Base-by-base conservation (phyloP, 2,888 invertebrate genomes). In the Thymelicus acteon region DNA sequence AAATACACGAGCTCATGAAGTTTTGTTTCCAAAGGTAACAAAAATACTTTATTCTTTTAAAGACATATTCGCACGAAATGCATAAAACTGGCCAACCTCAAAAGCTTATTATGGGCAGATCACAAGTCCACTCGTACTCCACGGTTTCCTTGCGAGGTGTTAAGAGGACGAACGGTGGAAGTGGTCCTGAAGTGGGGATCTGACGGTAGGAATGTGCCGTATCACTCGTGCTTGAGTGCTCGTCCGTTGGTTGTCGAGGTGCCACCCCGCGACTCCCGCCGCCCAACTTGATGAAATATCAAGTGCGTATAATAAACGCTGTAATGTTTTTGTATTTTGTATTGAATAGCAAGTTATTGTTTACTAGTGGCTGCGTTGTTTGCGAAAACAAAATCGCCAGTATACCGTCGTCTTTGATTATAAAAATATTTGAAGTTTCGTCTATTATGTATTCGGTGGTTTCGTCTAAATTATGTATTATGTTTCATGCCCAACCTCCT, bases 141-240 rank as follows among this genome's bases (percentile, higher is more conserved):
- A 60, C 60, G 39, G 40, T 60, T 66, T 66, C 39, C 54, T 58
- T 15, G 47, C 66, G 57, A 66, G 58, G 66, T 66, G 66, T 57
- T 19, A 57, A 65, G 66, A 15, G 60, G 60, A 60, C n/a, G 39
- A 39, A 52, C 13, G 15, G 1, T 4, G 47, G 48, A 60, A 67
- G 60, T 19, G 67, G 10, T 10, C n/a, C 13, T 67, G 24, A 39
- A 67, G 67, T 60, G 58, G 40, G 67, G 48, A 49, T 60, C 67
- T 60, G 67, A 67, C 37, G 67, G 66, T 60, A 37, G 37, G 57
- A 60, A 67, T 67, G 67, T 67, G 67, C 67, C 67, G 48, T 67
- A 67, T 67, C 67, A 60, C 60, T 60, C 60, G 39, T 58, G 7
- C 49, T 58, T 49, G 49, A 67, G 67, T 15, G 60, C 6, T 40